Percentiles rank a stretch among this genome's conserved stretches.
These are phyloP conservation scores for Philotrypesis tridentata DNA, from an alignment of 1,140 invertebrate species.

Conservation along the genomic window DNA sequence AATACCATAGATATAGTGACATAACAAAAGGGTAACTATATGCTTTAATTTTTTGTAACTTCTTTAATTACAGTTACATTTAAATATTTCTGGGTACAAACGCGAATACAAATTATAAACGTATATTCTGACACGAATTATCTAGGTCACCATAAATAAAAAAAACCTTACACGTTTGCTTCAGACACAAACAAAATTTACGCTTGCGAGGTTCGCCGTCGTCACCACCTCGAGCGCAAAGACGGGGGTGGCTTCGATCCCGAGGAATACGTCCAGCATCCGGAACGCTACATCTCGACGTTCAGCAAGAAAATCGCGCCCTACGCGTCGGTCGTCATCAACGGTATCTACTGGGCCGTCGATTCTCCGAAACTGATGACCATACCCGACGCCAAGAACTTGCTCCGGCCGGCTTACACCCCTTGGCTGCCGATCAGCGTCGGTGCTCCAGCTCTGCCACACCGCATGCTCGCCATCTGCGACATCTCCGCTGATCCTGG, in stretches of 20 bases:
- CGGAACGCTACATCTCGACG: conserved; percentile 95
- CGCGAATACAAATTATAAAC: no score
- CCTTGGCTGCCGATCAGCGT: conserved; percentile 93
- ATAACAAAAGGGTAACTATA: no score
- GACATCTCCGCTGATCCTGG: conserved; percentile 99
- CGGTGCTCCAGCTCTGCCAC: conserved; percentile 91
- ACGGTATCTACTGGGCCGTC: conserved; percentile 99
- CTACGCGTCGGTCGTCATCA: conserved; percentile 96
- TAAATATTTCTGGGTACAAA: no score
- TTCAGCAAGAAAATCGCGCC: conserved; percentile 98
- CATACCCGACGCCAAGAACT: conserved; percentile 97
- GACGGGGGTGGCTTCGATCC: conserved; percentile 93
- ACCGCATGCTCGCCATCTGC: conserved; percentile 93
- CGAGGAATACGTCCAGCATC: conserved; percentile 93
- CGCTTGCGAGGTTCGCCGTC: conserved; percentile 92
- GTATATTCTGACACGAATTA: conserved; percentile 2
- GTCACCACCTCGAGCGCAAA: conserved; percentile 94
- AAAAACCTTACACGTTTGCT: conserved; percentile 16
- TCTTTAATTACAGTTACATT: no score
- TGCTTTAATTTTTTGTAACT: no score
- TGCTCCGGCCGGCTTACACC: conserved; percentile 89
- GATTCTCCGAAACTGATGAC: conserved; percentile 96
- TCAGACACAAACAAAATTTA: conserved; percentile 94
- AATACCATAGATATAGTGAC: no score
- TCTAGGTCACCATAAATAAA: conserved; percentile 20